These are phyloP conservation scores for Leptopilina drosophilae DNA, from an alignment of 2,888 invertebrate species.

Conservation along the genomic window DNA sequence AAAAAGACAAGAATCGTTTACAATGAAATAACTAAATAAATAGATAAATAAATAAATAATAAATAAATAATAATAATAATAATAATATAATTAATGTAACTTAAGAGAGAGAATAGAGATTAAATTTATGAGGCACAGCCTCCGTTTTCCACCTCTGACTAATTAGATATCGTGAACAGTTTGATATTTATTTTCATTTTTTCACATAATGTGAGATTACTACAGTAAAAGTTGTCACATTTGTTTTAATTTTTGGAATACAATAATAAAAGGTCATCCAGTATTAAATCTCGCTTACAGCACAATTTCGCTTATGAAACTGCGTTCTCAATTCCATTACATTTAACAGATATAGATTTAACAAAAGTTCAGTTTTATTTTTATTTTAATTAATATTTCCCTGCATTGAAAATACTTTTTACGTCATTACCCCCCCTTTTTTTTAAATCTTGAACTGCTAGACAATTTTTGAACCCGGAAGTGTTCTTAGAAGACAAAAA, in stretches of 20 bases:
- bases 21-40: neutral
- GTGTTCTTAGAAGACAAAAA: too few species aligned
- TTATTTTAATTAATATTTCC: too few species aligned
- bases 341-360: too few species aligned
- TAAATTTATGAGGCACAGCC: neutral
- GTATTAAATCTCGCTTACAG: neutral
- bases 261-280: neutral
- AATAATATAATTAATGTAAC: too few species aligned
- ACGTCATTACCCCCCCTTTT: too few species aligned
- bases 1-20: too few species aligned
- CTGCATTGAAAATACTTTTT: too few species aligned
- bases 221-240: slow-evolving; percentile 19
- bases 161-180: neutral
- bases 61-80: too few species aligned
- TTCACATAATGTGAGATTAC: neutral
- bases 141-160: neutral
- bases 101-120: neutral
- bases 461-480: too few species aligned
- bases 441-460: too few species aligned
- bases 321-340: neutral
- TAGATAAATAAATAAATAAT: neutral
- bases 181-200: neutral
- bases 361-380: too few species aligned
- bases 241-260: slow-evolving; percentile 28
- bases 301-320: neutral